Evolutionary conservation across 2,797 vertebrate genomes (phyloP).

Genomic region (Megaceryle alcyon): DNA sequence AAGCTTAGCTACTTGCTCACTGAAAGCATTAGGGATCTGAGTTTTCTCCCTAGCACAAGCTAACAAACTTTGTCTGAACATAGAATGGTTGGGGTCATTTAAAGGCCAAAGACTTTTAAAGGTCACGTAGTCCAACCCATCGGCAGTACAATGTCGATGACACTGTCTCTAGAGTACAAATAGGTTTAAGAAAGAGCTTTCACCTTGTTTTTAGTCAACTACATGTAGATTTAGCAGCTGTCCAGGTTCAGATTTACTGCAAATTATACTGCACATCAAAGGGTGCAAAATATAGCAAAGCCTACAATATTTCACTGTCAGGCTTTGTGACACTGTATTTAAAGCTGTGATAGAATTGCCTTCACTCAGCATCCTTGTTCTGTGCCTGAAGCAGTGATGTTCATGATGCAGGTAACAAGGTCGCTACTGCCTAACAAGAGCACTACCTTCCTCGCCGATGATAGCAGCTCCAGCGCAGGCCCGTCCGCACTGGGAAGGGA

Average conservation of each 20-base stretch:
- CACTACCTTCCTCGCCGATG: background rate
- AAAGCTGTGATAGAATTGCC: background rate
- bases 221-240: background rate
- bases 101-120: background rate
- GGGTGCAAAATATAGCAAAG: constrained; percentile 1
- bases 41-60: background rate
- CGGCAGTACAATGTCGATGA: background rate
- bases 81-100: background rate
- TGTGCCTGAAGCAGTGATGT: background rate
- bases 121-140: background rate
- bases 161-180: background rate
- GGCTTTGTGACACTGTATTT: background rate
- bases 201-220: background rate
- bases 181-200: background rate
- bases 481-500: no score
- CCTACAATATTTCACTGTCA: background rate
- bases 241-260: background rate
- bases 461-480: no score
- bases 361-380: background rate
- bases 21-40: background rate
- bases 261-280: background rate
- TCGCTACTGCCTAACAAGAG: background rate
- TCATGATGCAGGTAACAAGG: background rate
- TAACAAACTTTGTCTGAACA: background rate
- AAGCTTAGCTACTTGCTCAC: background rate